phyloP scores from a whole-genome alignment of 1,140 invertebrate genomes.

The Aphidius gifuensis region DNA sequence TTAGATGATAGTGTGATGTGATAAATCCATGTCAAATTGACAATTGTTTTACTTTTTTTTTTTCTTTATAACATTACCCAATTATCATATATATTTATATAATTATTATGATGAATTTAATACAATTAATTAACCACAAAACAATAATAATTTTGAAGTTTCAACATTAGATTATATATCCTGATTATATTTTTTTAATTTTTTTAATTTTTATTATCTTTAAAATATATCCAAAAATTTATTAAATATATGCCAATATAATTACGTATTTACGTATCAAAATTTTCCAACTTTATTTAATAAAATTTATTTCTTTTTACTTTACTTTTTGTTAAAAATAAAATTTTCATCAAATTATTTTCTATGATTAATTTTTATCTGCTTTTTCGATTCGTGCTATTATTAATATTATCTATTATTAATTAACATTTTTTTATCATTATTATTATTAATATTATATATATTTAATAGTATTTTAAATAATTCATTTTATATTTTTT shows the following conservation, averaged over 20 bases:
- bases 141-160: constrained; percentile 28
- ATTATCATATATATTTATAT: too few species aligned
- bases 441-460: neutral
- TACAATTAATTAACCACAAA: too few species aligned
- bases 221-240: constrained; percentile 21
- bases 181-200: constrained; percentile 12
- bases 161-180: constrained; percentile 29
- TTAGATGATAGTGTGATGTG: too few species aligned
- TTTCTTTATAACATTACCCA: too few species aligned
- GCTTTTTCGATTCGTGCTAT: too few species aligned
- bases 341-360: constrained; percentile 9
- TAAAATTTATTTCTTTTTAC: constrained; percentile 8
- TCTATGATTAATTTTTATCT: neutral
- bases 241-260: neutral
- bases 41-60: too few species aligned
- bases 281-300: constrained; percentile 11
- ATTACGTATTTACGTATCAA: constrained; percentile 1
- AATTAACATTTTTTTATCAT: constrained; percentile 17
- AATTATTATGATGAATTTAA: too few species aligned
- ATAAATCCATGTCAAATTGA: too few species aligned
- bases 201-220: constrained; percentile 13
- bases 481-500: constrained; percentile 9
- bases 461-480: constrained; percentile 4
- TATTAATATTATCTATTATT: constrained; percentile 1
- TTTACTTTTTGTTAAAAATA: constrained; percentile 15